A percentile compares a stretch with the other conserved stretches of the same genome.
phyloP scores from a whole-genome alignment of 2,113 vertebrate species.

The Rhipidura dahli region DNA sequence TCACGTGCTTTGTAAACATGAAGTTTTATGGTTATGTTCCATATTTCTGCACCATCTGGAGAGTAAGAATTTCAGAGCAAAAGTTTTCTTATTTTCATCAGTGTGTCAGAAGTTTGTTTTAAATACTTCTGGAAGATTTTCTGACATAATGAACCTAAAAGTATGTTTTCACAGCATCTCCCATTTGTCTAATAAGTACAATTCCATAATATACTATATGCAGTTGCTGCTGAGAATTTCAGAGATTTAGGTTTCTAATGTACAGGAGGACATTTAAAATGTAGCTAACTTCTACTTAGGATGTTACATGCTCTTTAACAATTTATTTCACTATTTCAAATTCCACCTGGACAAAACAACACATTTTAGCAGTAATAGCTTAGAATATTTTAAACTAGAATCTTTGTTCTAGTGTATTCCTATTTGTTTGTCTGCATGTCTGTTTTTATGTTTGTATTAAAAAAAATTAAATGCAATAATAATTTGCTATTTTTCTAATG shows the following conservation, averaged over 20 bases:
- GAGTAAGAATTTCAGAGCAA: background rate
- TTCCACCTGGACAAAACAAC: background rate
- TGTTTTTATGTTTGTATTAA: background rate
- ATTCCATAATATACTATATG: background rate
- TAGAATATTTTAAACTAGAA: background rate
- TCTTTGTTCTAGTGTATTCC: background rate
- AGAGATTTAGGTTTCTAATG: background rate
- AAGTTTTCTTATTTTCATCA: background rate
- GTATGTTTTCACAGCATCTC: background rate
- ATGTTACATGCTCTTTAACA: background rate
- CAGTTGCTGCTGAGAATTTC: background rate
- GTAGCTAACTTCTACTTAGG: background rate
- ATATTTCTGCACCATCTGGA: background rate
- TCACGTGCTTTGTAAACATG: background rate
- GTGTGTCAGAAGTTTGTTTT: background rate
- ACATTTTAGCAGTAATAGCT: background rate
- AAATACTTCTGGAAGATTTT: conserved; percentile 1
- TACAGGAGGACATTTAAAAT: background rate
- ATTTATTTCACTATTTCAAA: background rate
- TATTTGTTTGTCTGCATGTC: background rate
- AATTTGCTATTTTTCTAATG: background rate
- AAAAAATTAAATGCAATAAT: background rate
- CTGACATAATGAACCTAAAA: background rate
- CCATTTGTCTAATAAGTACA: background rate
- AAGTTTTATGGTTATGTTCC: background rate